Evolutionary conservation across 2,888 invertebrate species (phyloP).

Genomic region (Drymonia ruficornis): DNA sequence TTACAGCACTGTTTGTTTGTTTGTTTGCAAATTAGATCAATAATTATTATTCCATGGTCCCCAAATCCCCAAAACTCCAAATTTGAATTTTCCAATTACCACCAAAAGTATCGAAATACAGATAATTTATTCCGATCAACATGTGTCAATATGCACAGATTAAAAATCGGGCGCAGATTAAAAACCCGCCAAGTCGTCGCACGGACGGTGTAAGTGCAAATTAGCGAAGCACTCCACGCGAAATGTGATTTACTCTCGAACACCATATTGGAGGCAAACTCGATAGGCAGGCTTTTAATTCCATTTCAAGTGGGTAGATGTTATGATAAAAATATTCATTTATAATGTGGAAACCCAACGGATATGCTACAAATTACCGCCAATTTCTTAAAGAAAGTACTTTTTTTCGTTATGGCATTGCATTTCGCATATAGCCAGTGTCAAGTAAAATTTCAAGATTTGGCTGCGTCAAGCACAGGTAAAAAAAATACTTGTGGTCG

Average conservation of each 20-base stretch:
- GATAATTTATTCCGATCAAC: conserved; percentile 1
- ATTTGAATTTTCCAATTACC: background rate
- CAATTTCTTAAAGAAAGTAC: too few relatives aligned
- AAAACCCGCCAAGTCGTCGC: conserved; percentile 11
- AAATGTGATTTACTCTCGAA: conserved; percentile 15
- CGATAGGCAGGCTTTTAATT: conserved; percentile 12
- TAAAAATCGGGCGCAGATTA: conserved; percentile 4
- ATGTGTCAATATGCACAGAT: conserved; percentile 4
- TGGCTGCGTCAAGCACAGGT: too few relatives aligned
- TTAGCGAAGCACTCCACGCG: conserved; percentile 24
- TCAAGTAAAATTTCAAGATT: too few relatives aligned
- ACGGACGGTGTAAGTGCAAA: conserved; percentile 35
- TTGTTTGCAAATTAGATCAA: too few relatives aligned
- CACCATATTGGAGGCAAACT: conserved; percentile 11
- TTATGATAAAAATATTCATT: too few relatives aligned
- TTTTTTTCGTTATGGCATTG: too few relatives aligned
- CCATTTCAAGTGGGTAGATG: conserved; percentile 5
- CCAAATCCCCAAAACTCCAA: background rate
- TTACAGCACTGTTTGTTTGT: too few relatives aligned
- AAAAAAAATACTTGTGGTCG: too few relatives aligned
- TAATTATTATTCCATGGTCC: background rate
- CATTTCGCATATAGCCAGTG: too few relatives aligned
- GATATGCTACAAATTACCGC: too few relatives aligned
- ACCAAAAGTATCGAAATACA: background rate
- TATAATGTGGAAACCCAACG: too few relatives aligned